Evolutionary conservation across 2,888 invertebrate species (phyloP), one percentile per base, ranked within the genome.

Genomic region (Papilio demoleus): DNA sequence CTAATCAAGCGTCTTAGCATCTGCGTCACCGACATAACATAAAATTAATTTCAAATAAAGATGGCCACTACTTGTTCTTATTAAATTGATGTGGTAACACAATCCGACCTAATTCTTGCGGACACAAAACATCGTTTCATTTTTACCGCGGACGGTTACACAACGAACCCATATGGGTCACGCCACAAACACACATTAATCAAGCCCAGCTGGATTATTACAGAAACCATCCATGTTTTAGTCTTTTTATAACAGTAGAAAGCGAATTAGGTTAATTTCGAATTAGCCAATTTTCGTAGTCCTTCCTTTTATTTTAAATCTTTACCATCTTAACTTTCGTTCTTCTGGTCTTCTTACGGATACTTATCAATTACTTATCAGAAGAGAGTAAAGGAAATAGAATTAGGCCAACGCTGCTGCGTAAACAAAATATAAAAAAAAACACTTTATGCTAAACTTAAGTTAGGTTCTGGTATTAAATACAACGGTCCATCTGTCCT

Each of bases 131-230:
- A 60, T 31, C 61, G 53, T 66, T 67, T 34, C 42, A 59, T 59
- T 65, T 65, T 47, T 27, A 27, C 40, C 61, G 67, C 67, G 40
- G 8, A 38, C 53, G 61, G 14, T 67, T 67, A 42, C 61, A 53
- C 53, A 62, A 67, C 60, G 11, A 11, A n/a, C 27, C 22, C 61
- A 67, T 61, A 67, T 61, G 61, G 67, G 61, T 53, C 61, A 42
- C 50, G 22, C 27, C 14, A 42, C 38, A 36, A 59, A 40, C 50
- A 36, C 17, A 38, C 53, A 62, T 67, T 67, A 61, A 67, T 67
- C 61, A 56, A 58, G 61, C 31, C 47, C 47, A 36, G 47, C 47
- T 50, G 60, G 60, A 40, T 67, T 67, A 61, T 58, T 58, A 67
- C 61, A 67, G 53, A 53, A 53, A 67, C 22, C 59, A 34, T 62